Percentiles rank a stretch among this genome's conserved stretches.
phyloP scores from a whole-genome alignment of 2,797 vertebrate species.

The Macroramphosus scolopax region DNA sequence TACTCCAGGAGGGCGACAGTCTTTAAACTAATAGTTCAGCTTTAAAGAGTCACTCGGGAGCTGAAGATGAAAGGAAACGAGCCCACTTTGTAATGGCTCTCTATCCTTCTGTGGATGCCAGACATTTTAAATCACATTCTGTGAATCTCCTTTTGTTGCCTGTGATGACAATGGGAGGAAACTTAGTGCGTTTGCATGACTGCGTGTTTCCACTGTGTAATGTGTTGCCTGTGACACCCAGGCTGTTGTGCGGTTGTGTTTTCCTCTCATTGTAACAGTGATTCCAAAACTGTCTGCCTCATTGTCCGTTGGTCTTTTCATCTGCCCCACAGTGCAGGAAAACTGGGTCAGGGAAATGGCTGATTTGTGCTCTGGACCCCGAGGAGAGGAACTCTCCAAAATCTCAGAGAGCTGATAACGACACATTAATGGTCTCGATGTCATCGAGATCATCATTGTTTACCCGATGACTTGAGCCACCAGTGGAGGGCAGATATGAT shows the following conservation, averaged over 20 bases:
- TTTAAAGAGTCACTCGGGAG: too few species aligned
- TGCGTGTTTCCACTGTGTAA: slow-evolving; percentile 58
- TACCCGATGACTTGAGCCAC: slow-evolving; percentile 13
- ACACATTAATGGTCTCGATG: slow-evolving; percentile 22
- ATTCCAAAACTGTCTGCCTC: slow-evolving; percentile 67
- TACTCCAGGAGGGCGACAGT: too few species aligned
- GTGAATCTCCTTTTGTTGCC: slow-evolving; percentile 42
- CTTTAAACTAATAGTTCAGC: too few species aligned
- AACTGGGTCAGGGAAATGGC: slow-evolving; percentile 72
- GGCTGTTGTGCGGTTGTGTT: slow-evolving; percentile 60
- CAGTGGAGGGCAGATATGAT: slow-evolving; percentile 24
- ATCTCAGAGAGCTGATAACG: slow-evolving; percentile 22
- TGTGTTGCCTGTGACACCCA: slow-evolving; percentile 69
- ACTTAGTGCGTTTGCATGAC: slow-evolving; percentile 10
- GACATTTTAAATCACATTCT: slow-evolving; percentile 33
- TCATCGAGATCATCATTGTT: slow-evolving; percentile 41
- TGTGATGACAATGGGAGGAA: slow-evolving; percentile 67
- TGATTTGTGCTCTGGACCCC: slow-evolving; percentile 52
- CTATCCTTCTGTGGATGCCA: not conserved
- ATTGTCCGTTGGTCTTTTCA: slow-evolving; percentile 76
- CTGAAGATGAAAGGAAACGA: slow-evolving; percentile 8
- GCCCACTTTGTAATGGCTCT: not conserved
- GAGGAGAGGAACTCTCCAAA: slow-evolving; percentile 40
- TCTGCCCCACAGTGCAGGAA: slow-evolving; percentile 67
- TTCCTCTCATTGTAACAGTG: slow-evolving; percentile 78